Conservation (phyloP, 2,888 invertebrate species). For the Cordilura impudica region DNA sequence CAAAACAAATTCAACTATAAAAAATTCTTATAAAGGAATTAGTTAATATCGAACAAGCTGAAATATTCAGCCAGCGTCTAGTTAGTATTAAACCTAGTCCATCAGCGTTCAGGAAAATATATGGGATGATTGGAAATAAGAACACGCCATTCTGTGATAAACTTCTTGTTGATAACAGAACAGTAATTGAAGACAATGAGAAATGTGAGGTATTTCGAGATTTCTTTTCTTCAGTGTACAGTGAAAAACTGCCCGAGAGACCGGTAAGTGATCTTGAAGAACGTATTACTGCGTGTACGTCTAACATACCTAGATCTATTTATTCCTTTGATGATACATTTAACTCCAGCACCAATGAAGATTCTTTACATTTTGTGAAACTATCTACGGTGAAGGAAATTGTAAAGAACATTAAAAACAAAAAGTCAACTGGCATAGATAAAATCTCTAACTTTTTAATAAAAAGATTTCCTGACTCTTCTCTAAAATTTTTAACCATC, state of each 20-base stretch:
- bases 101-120: too few relatives aligned
- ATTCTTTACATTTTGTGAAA: not conserved
- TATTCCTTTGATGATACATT: not conserved
- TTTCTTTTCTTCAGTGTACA: too few relatives aligned
- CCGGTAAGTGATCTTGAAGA: not conserved
- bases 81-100: too few relatives aligned
- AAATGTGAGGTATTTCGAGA: not conserved
- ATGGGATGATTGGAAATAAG: too few relatives aligned
- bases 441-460: conserved; percentile 9
- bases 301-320: not conserved
- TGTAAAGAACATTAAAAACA: not conserved
- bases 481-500: not conserved
- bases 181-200: not conserved
- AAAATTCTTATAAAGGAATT: conserved; percentile 9
- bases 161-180: not conserved
- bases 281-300: not conserved
- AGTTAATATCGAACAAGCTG: too few relatives aligned
- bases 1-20: conserved; percentile 19
- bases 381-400: not conserved
- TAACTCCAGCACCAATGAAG: not conserved
- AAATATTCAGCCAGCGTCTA: too few relatives aligned
- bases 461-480: not conserved
- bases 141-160: conserved; percentile 2
- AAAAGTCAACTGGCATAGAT: conserved; percentile 9
- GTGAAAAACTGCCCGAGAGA: not conserved